phyloP scores from a whole-genome alignment of 2,888 invertebrate species.

The Steinernema hermaphroditum region DNA sequence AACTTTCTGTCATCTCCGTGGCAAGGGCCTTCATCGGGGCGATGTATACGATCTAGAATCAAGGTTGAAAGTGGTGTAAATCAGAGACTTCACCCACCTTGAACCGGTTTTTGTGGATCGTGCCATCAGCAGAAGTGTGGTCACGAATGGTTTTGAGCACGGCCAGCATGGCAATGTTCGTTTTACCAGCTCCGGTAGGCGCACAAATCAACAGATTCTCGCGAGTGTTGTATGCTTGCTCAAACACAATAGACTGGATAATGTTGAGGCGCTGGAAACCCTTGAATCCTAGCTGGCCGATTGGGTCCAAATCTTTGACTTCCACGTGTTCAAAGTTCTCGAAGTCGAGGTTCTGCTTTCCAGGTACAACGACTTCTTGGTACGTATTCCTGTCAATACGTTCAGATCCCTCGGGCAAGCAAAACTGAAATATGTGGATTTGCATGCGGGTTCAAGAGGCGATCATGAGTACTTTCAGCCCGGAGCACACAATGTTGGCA shows the following conservation, averaged over 20 bases:
- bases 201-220: conserved; percentile 97
- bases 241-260: conserved; percentile 93
- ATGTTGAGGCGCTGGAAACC: conserved; percentile 84
- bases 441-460: not conserved
- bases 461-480: not conserved
- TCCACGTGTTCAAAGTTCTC: conserved; percentile 71
- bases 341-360: conserved; percentile 57
- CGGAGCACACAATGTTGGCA: not conserved
- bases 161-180: conserved; percentile 91
- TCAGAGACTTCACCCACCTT: conserved; percentile 78
- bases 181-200: conserved; percentile 96
- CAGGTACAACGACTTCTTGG: conserved; percentile 78
- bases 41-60: conserved; percentile 84
- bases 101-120: conserved; percentile 86
- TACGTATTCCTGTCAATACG: conserved; percentile 77
- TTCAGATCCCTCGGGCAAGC: conserved; percentile 79
- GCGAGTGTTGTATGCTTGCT: conserved; percentile 90
- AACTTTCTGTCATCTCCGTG: conserved; percentile 95
- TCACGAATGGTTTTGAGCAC: conserved; percentile 87
- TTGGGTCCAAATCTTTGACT: conserved; percentile 74
- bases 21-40: conserved; percentile 99
- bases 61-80: not conserved
- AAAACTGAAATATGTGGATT: conserved; percentile 68
- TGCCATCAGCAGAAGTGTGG: conserved; percentile 76
- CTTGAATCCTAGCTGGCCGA: conserved; percentile 85